Evolutionary conservation across 2,797 vertebrate genomes (phyloP).

Genomic region (Astyanax mexicanus): DNA sequence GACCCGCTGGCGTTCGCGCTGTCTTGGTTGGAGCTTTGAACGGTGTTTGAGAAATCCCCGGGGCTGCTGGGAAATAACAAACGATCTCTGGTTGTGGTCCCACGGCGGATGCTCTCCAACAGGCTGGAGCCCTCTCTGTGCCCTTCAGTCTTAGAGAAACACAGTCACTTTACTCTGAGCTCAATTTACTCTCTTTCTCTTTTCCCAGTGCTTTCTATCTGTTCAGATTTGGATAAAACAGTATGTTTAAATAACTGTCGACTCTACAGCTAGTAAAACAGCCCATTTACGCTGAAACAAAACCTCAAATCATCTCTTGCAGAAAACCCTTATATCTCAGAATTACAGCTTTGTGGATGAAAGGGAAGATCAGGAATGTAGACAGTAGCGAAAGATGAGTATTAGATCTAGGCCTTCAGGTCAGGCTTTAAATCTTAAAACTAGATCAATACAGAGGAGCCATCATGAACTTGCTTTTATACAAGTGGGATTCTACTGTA

Average conservation of each 20-base stretch:
- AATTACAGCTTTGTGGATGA: neutral
- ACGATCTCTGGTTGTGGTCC: constrained; percentile 66
- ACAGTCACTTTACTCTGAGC: constrained; percentile 6
- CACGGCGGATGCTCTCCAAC: constrained; percentile 51
- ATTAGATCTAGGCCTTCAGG: too few species aligned
- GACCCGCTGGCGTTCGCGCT: constrained; percentile 85
- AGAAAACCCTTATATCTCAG: neutral
- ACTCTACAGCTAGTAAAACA: neutral
- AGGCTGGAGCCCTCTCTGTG: constrained; percentile 49
- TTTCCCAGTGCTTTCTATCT: neutral
- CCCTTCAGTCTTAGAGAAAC: constrained; percentile 38
- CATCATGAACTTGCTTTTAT: too few species aligned
- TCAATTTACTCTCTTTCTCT: constrained; percentile 18
- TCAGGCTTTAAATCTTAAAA: too few species aligned
- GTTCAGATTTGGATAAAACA: neutral
- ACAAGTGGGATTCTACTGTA: too few species aligned
- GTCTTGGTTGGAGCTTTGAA: constrained; percentile 85
- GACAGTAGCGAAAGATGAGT: neutral
- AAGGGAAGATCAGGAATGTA: neutral
- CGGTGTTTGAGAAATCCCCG: constrained; percentile 85
- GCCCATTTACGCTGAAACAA: neutral
- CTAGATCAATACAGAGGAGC: too few species aligned
- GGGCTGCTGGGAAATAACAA: constrained; percentile 78
- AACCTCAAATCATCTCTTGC: neutral
- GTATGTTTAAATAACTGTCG: neutral